phyloP scores from a whole-genome alignment of 2,888 invertebrate genomes.

The Euclidia mi region DNA sequence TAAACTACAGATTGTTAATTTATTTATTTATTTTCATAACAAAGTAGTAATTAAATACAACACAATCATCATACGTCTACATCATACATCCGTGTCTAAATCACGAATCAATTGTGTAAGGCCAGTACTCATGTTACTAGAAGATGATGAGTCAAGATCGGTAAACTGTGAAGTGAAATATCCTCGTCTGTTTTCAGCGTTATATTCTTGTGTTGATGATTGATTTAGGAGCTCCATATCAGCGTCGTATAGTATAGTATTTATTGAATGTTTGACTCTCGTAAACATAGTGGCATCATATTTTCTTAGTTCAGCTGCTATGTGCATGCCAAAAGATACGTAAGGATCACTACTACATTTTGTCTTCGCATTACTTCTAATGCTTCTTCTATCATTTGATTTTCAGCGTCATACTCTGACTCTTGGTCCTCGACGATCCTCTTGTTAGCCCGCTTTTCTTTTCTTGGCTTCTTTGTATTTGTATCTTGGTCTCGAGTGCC shows the following conservation, averaged over 20 bases:
- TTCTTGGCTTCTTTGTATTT: slow-evolving; percentile 31
- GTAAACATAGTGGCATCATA: slow-evolving; percentile 31
- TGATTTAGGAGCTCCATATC: slow-evolving; percentile 29
- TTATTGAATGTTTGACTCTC: slow-evolving; percentile 38
- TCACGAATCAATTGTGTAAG: slow-evolving; percentile 32
- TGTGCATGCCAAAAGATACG: slow-evolving; percentile 38
- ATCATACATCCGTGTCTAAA: slow-evolving; percentile 26
- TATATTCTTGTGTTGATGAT: slow-evolving; percentile 27
- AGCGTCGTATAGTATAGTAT: slow-evolving; percentile 35
- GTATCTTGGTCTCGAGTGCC: slow-evolving; percentile 30
- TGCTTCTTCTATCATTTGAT: slow-evolving; percentile 39
- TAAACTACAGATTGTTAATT: slow-evolving; percentile 23
- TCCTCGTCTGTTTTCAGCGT: slow-evolving; percentile 28
- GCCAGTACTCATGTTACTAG: slow-evolving; percentile 27
- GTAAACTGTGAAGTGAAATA: slow-evolving; percentile 32
- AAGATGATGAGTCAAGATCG: slow-evolving; percentile 30
- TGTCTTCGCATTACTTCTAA: slow-evolving; percentile 37
- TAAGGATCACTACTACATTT: slow-evolving; percentile 37
- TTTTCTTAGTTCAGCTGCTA: slow-evolving; percentile 39
- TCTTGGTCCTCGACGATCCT: slow-evolving; percentile 22
- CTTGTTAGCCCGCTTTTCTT: slow-evolving; percentile 28
- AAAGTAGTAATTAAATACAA: slow-evolving; percentile 25
- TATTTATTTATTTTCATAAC: slow-evolving; percentile 8
- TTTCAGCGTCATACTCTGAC: slow-evolving; percentile 28
- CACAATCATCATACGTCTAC: slow-evolving; percentile 17